Percentiles rank a stretch among this genome's conserved stretches.
phyloP scores from a whole-genome alignment of 2,113 vertebrate genomes.

The Thinocorus orbignyianus region DNA sequence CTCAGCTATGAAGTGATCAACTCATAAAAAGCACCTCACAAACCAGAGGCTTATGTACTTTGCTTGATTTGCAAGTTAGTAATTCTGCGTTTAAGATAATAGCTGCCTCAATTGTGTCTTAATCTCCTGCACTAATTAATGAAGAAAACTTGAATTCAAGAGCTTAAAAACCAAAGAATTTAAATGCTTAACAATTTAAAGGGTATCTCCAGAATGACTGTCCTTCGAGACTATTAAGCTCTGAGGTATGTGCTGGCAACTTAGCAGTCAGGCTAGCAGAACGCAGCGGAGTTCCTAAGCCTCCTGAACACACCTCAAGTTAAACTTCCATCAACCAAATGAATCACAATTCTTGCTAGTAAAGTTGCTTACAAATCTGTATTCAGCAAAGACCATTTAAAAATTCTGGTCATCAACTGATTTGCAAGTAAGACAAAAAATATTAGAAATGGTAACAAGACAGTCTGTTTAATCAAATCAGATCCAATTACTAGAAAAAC shows the following conservation, averaged over 20 bases:
- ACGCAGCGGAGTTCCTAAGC: not conserved
- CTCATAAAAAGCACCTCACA: not conserved
- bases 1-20: not conserved
- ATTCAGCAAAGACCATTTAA: not conserved
- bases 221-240: constrained; percentile 3
- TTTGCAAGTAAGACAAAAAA: not conserved
- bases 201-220: not conserved
- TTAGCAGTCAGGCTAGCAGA: not conserved
- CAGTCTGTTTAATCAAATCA: constrained; percentile 31
- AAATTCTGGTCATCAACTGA: not conserved
- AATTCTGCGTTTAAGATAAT: constrained; percentile 15
- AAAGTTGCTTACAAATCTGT: constrained; percentile 5
- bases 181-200: not conserved
- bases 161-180: not conserved
- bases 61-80: not conserved
- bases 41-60: not conserved
- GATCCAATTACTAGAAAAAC: constrained; percentile 36
- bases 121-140: not conserved
- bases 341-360: not conserved
- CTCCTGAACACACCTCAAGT: not conserved
- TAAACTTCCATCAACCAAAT: not conserved
- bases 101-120: constrained; percentile 56
- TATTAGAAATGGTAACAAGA: constrained; percentile 22
- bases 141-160: not conserved
- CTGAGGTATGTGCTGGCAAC: constrained; percentile 46